Evolutionary conservation across 2,797 vertebrate genomes (phyloP), one percentile per base, ranked within the genome.

Genomic region (Sebastes kiyomatsui): DNA sequence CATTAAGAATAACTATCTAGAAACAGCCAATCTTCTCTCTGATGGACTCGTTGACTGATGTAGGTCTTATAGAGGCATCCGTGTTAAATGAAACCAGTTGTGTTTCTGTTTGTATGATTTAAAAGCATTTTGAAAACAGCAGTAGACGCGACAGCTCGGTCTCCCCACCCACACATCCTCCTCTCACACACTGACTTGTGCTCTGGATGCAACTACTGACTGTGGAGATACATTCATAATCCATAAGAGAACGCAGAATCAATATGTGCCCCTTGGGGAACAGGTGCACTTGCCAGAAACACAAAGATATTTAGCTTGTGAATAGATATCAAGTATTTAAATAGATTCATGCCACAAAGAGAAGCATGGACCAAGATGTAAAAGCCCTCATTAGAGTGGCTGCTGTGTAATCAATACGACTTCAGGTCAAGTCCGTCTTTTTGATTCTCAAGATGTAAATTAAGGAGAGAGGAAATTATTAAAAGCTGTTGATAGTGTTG

Each of bases 191-290:
- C 23, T 23, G 59, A 10, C 32, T 32, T 32, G 32, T 32, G 32
- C 32, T 33, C 32, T 33, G 33, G 28, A 60, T 68, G 56, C 49
- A 55, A 65, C 72, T 55, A 9, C 10, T 70, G 56, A 32, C 72
- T 16, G 6, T 22, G n/a, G 18, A 75, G 68, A 82, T 61, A 33
- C 73, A 77, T 77, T 73, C 66, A 66, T 68, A 77, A 90, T 85
- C 79, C 68, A 82, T 77, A 72, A 62, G 28, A 55, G 66, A 66
- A 12, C 16, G 68, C 58, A 68, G 52, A 71, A 33, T 52, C 88
- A 81, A 72, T 80, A 77, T 46, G n/a, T 54, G 46, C 62, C 75
- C 64, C 75, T 75, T 12, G 4, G 87, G 78, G 80, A 88, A n/a
- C 67, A 77, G 54, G 66, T 80, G 68, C 61, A 32, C 59, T 67